Evolutionary conservation across 2,888 invertebrate species (phyloP).

Genomic region (Drosophila ustulata): DNA sequence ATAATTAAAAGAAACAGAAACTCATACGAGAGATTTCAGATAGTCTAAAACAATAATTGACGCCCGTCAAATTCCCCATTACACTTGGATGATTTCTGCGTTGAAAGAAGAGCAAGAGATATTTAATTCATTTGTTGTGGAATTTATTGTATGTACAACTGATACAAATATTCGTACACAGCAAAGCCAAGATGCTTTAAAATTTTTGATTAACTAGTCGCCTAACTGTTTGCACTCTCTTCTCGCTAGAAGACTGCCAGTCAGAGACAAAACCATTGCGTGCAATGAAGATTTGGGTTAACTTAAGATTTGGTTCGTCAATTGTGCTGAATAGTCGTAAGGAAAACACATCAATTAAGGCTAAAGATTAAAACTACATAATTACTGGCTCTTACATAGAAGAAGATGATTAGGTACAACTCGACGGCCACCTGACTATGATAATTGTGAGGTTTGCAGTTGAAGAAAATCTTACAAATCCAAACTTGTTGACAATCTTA

Average conservation of each 20-base stretch:
- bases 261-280: slow-evolving; percentile 37
- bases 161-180: slow-evolving; percentile 31
- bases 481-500: neutral
- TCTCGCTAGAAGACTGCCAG: slow-evolving; percentile 11
- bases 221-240: slow-evolving; percentile 56
- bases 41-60: slow-evolving; percentile 55
- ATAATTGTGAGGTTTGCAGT: too few relatives aligned
- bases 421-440: neutral
- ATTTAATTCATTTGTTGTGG: slow-evolving; percentile 28
- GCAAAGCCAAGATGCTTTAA: slow-evolving; percentile 20
- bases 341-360: slow-evolving; percentile 45
- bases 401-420: slow-evolving; percentile 8
- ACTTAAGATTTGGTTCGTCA: slow-evolving; percentile 64
- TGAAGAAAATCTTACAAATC: neutral
- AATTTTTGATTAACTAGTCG: slow-evolving; percentile 48
- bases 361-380: slow-evolving; percentile 37
- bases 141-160: slow-evolving; percentile 57
- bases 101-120: slow-evolving; percentile 12
- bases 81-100: slow-evolving; percentile 69
- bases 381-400: slow-evolving; percentile 22
- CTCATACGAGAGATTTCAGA: slow-evolving; percentile 47
- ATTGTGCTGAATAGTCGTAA: slow-evolving; percentile 49
- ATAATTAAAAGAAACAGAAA: slow-evolving; percentile 47
- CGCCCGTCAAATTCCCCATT: slow-evolving; percentile 44
- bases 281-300: slow-evolving; percentile 50